Base-by-base conservation (phyloP, 2,888 invertebrate species). In the Hermaeophaga mercurialis region DNA sequence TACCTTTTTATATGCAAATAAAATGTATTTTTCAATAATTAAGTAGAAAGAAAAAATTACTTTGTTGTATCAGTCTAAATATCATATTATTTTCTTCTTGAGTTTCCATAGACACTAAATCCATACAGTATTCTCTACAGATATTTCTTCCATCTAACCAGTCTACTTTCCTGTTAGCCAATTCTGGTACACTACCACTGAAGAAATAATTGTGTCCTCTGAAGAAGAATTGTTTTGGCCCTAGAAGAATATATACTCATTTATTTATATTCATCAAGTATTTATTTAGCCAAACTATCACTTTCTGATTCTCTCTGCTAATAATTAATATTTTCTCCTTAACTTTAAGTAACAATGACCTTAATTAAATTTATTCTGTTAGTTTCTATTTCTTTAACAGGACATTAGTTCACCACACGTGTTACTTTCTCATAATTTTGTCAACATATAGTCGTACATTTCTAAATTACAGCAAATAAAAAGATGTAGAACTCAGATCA, bases 101-200 rank as follows among this genome's bases (percentile, higher is more conserved):
- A 8, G 90, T 89, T 78, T 94, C 94, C 77, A 94, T 82, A 14
- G 92, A 91, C 43, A 94, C 89, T 68, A 93, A 84, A 78, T 94
- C 94, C 94, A 94, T 94, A 79, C 94, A 94, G 79, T 93, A 93
- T 77, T 93, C 91, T 65, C 94, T 85, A 81, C 94, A 94, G 71
- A 91, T 84, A 78, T 94, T 94, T 70, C 94, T 87, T 18, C 91
- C 94, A 70, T 94, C 94, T 67, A 94, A 78, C 94, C 94, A 94
- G 78, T 94, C 93, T 45, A 92, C 85, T 79, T 90, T 91, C 76
- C 86, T 86, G 74, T 87, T 89, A 56, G 89, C 86, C 61, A 90
- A 83, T 62, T 83, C 84, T 48, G 89, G 90, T 53, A 91, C 87
- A 75, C 91, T 91, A 14, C 89, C 89, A 69, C 84, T 91, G 84